Evolutionary conservation across 1,140 invertebrate species (phyloP), one percentile per base, ranked within the genome.

Genomic region (Liolophura sinensis): DNA sequence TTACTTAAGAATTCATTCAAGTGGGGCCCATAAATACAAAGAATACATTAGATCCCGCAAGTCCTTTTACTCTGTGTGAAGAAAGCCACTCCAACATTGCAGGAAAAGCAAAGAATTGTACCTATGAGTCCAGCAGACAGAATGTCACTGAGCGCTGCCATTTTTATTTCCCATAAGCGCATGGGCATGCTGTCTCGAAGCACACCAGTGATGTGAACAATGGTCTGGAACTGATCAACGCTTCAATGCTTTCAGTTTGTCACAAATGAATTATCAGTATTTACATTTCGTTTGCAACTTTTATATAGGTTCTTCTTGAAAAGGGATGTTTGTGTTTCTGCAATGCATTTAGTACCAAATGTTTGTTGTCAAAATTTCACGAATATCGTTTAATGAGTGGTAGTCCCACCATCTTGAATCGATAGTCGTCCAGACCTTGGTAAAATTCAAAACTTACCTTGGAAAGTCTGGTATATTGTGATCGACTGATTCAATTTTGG

Each of bases 131-230:
- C 68, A 0, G 56, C 68, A 51, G 64, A 62, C 47, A 70, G 18
- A 25, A 70, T 60, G 49, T 70, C 64, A 55, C 64, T 63, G 49
- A 70, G 59, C 31, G 64, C 61, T 18, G 68, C 64, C 68, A 67
- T 70, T 50, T 62, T 69, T 50, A 22, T n/a, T 22, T 40, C 14
- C 20, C 40, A 20, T 16, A 12, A n/a, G 20, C 61, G 62, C 22
- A 70, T 56, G 3, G 40, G 65, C 61, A 55, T 59, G 51, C 22
- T 54, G 65, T 65, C 40, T 56, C 50, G 18, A 12, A 25, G 15
- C 24, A 22, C 46, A 40, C 16, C 18, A 60, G 18, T 22, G 4
- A 49, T 12, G 25, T 52, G 5, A 6, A 40, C 47, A 49, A 31
- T 20, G 49, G 18, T 40, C n/a, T 52, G 46, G 18, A n/a, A 51